phyloP scores from a whole-genome alignment of 1,140 invertebrate genomes.

The Leptinotarsa undecemlineata region DNA sequence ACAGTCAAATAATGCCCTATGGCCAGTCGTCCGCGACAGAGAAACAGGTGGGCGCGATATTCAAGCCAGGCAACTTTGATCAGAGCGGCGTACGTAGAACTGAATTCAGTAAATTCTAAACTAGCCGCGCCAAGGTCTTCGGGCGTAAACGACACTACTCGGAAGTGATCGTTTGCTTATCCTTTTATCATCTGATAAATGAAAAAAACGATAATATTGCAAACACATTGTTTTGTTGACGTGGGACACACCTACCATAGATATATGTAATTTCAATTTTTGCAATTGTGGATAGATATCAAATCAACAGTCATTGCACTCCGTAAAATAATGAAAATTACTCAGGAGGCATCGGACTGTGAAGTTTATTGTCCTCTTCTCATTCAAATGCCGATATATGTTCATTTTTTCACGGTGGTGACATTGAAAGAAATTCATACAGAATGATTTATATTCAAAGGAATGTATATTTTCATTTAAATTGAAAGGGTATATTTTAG shows the following conservation, averaged over 20 bases:
- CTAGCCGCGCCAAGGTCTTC: slow-evolving; percentile 4
- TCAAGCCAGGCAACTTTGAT: slow-evolving; percentile 11
- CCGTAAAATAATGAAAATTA: neutral
- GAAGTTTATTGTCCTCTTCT: no score
- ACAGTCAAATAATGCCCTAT: slow-evolving; percentile 11
- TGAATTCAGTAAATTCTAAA: slow-evolving; percentile 15
- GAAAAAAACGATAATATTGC: neutral
- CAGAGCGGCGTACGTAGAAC: slow-evolving; percentile 10
- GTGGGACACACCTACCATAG: no score
- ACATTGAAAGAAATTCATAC: no score
- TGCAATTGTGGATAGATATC: neutral
- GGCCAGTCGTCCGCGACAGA: slow-evolving; percentile 8
- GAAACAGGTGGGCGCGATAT: slow-evolving; percentile 25
- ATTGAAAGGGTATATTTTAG: no score
- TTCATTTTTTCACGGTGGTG: no score
- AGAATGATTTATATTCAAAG: no score
- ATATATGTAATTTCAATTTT: neutral
- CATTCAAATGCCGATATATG: no score
- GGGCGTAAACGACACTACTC: neutral
- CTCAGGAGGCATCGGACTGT: no score
- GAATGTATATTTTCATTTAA: no score
- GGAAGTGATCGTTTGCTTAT: neutral
- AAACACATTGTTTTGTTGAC: neutral
- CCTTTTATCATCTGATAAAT: neutral
- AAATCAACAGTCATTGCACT: neutral